phyloP scores from a whole-genome alignment of 2,797 vertebrate species.

The Pangasius larnaudii region DNA sequence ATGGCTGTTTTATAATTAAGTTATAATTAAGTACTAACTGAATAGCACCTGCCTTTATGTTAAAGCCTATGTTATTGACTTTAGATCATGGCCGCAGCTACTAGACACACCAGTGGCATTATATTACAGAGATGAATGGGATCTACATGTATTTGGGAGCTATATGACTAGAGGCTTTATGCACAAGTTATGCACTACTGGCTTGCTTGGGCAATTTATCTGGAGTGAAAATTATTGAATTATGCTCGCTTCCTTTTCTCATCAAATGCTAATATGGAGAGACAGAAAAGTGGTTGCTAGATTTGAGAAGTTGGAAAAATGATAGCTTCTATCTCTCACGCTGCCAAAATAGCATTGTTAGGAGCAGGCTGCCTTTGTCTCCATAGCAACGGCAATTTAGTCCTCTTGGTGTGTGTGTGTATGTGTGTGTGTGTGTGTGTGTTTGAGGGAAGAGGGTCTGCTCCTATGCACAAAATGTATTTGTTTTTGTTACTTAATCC shows the following conservation, averaged over 20 bases:
- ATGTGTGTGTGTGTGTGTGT: constrained; percentile 75
- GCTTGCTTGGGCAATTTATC: constrained; percentile 20
- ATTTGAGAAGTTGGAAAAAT: constrained; percentile 70
- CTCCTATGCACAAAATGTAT: constrained; percentile 53
- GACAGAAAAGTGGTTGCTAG: constrained; percentile 67
- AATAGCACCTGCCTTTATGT: not conserved
- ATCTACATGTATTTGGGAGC: not conserved
- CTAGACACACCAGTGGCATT: not conserved
- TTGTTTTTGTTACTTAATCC: constrained; percentile 23
- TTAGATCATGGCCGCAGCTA: not conserved
- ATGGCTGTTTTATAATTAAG: not conserved
- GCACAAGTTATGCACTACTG: not conserved
- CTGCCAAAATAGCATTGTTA: constrained; percentile 85
- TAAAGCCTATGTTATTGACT: not conserved
- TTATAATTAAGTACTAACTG: too few relatives aligned
- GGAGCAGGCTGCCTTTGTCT: constrained; percentile 80
- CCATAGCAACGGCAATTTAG: constrained; percentile 78
- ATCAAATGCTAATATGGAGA: constrained; percentile 63
- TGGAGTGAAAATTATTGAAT: constrained; percentile 55
- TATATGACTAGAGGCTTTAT: constrained; percentile 1
- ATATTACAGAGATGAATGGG: constrained; percentile 2
- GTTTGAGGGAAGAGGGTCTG: constrained; percentile 68
- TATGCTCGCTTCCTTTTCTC: constrained; percentile 59
- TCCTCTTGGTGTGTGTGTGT: constrained; percentile 75
- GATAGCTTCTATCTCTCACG: constrained; percentile 71